These are phyloP conservation scores for Tamias sibiricus DNA, from an alignment of 2,113 vertebrate species.

Conservation along the genomic window DNA sequence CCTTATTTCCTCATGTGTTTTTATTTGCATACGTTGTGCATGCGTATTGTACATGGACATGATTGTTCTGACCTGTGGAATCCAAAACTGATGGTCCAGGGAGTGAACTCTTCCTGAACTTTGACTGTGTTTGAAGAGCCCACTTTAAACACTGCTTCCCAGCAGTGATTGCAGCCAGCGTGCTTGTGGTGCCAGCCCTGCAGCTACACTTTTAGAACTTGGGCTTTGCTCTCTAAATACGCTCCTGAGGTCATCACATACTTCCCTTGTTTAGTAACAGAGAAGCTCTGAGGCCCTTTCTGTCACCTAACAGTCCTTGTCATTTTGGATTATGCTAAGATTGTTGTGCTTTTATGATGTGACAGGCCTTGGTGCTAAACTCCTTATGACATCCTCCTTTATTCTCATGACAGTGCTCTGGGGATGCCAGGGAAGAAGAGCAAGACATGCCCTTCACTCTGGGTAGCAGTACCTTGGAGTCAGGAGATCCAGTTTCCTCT, in stretches of 20 bases:
- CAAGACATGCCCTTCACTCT: background rate
- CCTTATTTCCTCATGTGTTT: background rate
- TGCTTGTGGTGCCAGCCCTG: background rate
- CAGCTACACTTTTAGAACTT: background rate
- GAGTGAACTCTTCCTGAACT: slow-evolving; percentile 41
- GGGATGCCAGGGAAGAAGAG: background rate
- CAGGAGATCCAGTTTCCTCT: background rate
- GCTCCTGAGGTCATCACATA: background rate
- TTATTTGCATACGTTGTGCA: background rate
- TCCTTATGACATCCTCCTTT: background rate
- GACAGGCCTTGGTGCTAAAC: background rate
- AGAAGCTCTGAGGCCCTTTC: background rate
- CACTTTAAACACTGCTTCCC: background rate
- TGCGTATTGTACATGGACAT: background rate
- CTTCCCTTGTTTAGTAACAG: slow-evolving; percentile 16
- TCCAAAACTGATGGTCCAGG: background rate
- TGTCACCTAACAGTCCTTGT: background rate
- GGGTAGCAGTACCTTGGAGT: background rate
- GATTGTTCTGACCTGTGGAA: background rate
- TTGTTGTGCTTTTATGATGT: background rate
- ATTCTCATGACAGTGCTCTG: fast-evolving
- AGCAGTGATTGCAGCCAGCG: background rate
- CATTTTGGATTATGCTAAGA: background rate
- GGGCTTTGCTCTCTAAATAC: background rate
- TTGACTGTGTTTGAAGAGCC: background rate